Evolutionary conservation across 2,797 vertebrate genomes (phyloP).

Genomic region (Ambastaia sidthimunki): DNA sequence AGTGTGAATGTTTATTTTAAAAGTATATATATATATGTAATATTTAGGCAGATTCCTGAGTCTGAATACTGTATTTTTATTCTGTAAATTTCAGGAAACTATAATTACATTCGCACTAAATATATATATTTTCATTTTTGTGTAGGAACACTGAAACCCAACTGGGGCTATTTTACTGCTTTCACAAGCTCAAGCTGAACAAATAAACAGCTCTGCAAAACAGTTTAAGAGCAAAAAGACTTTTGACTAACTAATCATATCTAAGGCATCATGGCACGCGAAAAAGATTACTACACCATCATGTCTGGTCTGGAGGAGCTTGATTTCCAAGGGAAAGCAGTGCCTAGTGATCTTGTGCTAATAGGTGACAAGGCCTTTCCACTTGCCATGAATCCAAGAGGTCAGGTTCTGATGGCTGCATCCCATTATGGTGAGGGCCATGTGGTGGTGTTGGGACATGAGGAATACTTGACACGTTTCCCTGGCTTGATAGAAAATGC

Average conservation of each 20-base stretch:
- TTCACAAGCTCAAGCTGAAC: not conserved
- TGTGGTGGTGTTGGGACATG: conserved; percentile 81
- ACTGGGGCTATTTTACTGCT: not conserved
- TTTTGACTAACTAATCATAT: not conserved
- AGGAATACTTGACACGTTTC: conserved; percentile 73
- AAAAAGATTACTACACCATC: conserved; percentile 59
- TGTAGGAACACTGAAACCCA: conserved; percentile 11
- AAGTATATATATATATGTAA: too few species aligned
- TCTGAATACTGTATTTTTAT: too few species aligned
- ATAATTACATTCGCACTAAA: too few species aligned
- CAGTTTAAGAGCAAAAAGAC: not conserved
- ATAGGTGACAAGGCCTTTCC: conserved; percentile 80
- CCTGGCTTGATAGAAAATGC: conserved; percentile 77
- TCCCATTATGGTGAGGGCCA: conserved; percentile 80
- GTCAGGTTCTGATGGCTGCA: conserved; percentile 82
- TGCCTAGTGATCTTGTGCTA: conserved; percentile 79
- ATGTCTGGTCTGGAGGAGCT: conserved; percentile 74
- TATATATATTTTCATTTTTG: conserved; percentile 1
- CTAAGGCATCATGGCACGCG: conserved; percentile 45
- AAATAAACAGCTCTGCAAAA: not conserved
- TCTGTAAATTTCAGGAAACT: too few species aligned
- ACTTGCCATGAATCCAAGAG: conserved; percentile 72
- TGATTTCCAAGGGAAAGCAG: conserved; percentile 58
- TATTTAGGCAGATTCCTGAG: too few species aligned
- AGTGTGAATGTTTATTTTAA: too few species aligned